Evolutionary conservation across 1,140 invertebrate species (phyloP).

Genomic region (Scaptomyza pallida): DNA sequence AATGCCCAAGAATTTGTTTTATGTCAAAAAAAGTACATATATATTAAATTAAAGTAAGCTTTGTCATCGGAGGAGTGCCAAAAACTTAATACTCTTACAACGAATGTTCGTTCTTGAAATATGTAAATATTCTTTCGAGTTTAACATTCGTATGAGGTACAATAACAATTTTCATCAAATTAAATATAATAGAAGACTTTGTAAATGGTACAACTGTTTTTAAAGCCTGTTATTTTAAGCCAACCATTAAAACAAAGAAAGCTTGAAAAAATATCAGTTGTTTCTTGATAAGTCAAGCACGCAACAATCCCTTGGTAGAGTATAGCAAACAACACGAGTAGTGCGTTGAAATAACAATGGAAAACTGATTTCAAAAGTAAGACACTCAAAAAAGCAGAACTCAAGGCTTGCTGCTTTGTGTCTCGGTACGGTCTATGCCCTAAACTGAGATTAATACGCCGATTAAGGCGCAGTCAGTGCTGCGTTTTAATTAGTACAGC

Average conservation of each 20-base stretch:
- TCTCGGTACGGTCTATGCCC: conserved; percentile 22
- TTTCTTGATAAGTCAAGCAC: background rate
- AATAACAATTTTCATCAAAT: too few relatives aligned
- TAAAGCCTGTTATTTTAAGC: too few relatives aligned
- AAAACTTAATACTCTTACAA: background rate
- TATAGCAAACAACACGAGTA: background rate
- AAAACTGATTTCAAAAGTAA: conserved; percentile 44
- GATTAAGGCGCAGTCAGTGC: conserved; percentile 61
- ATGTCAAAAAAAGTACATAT: conserved; percentile 30
- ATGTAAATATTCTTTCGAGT: too few relatives aligned
- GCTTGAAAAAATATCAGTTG: background rate
- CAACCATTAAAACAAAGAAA: background rate
- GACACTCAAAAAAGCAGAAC: conserved; percentile 13
- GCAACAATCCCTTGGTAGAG: background rate
- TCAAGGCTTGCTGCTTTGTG: conserved; percentile 26
- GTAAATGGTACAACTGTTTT: too few relatives aligned
- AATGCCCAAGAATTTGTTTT: conserved; percentile 60
- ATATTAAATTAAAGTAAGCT: background rate
- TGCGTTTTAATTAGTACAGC: conserved; percentile 51
- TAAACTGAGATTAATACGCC: conserved; percentile 73
- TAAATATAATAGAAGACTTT: too few relatives aligned
- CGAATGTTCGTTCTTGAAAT: too few relatives aligned
- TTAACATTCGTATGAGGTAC: too few relatives aligned
- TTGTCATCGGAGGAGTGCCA: background rate
- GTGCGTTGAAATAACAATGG: background rate